Evolutionary conservation across 2,113 vertebrate species (phyloP).

Genomic region (Morone chrysops): DNA sequence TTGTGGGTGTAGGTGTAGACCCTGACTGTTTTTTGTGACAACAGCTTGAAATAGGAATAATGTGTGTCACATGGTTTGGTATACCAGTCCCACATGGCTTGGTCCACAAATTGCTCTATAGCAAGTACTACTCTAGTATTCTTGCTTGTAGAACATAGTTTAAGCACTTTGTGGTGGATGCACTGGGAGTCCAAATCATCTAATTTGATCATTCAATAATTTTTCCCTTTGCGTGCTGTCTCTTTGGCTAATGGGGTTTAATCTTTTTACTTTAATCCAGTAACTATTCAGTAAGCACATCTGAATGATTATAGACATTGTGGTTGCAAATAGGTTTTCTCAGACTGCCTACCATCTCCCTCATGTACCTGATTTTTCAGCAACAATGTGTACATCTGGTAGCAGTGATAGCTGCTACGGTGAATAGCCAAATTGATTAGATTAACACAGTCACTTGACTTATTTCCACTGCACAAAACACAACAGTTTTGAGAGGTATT

Average conservation of each 20-base stretch:
- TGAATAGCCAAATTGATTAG: conserved; percentile 38
- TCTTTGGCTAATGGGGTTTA: neutral
- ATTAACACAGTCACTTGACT: conserved; percentile 37
- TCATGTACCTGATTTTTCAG: conserved; percentile 3
- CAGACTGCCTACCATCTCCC: neutral
- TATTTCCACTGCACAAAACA: conserved; percentile 37
- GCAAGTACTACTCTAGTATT: neutral
- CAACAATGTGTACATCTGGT: neutral
- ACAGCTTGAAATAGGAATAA: conserved; percentile 6
- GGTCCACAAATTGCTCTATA: no score
- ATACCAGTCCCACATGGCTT: neutral
- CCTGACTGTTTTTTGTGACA: neutral
- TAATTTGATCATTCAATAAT: neutral
- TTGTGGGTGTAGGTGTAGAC: neutral
- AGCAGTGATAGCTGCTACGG: neutral
- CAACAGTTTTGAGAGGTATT: conserved; percentile 19
- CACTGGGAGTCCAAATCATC: neutral
- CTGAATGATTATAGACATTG: neutral
- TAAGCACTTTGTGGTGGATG: neutral
- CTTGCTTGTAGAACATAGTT: neutral
- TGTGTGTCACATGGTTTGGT: conserved; percentile 4
- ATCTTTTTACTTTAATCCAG: neutral
- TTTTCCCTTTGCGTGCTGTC: neutral
- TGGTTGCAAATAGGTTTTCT: neutral
- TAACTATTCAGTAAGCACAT: neutral